Percentiles rank a stretch among this genome's conserved stretches.
Evolutionary conservation across 2,797 vertebrate species (phyloP).

Genomic region (Amazonetta brasiliensis): DNA sequence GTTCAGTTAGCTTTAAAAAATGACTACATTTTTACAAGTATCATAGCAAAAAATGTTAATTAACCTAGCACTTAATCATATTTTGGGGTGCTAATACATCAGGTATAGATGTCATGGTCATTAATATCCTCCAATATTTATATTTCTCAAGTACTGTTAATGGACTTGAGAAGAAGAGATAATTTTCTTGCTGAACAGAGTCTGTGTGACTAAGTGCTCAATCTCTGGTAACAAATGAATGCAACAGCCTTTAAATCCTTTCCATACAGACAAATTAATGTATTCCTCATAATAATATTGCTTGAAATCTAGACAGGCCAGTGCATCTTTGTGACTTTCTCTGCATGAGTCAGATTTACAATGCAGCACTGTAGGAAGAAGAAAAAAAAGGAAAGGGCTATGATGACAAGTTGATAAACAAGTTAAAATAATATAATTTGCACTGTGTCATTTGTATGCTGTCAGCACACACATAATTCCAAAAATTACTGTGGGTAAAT

Average conservation of each 20-base stretch:
- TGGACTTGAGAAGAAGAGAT: conserved; percentile 56
- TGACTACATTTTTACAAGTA: not conserved
- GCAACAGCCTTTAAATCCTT: conserved; percentile 70
- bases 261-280: conserved; percentile 65
- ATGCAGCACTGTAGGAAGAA: not conserved
- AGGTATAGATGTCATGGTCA: conserved; percentile 58
- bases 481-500: conserved; percentile 35
- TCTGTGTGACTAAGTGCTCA: conserved; percentile 62
- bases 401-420: conserved; percentile 55
- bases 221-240: conserved; percentile 61
- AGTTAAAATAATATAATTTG: conserved; percentile 53
- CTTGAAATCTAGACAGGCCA: not conserved
- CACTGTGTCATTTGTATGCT: not conserved
- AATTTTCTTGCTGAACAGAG: conserved; percentile 57
- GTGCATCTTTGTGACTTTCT: conserved; percentile 31
- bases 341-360: conserved; percentile 49
- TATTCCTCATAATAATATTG: conserved; percentile 53
- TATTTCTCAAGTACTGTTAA: conserved; percentile 63
- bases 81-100: conserved; percentile 39
- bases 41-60: conserved; percentile 65
- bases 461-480: not conserved
- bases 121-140: conserved; percentile 70
- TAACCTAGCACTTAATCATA: conserved; percentile 60
- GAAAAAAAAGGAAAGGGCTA: not conserved
- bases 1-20: conserved; percentile 43